Base-by-base conservation (phyloP, 2,113 vertebrate genomes). In the Pangasianodon gigas region DNA sequence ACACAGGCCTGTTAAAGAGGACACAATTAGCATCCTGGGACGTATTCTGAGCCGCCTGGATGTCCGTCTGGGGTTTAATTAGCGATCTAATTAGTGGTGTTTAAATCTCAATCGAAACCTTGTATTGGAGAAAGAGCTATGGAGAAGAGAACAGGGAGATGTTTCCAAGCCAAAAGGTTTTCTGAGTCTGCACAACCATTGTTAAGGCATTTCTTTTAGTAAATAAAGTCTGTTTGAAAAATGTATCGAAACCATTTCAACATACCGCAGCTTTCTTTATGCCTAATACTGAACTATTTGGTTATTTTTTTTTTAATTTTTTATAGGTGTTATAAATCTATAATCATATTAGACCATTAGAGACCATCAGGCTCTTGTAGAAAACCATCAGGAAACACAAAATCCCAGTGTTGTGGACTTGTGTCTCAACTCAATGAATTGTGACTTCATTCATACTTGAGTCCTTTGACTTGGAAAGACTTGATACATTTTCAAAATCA, bases 31-130 rank as follows among this genome's bases (percentile, higher is more conserved):
- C 81, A 60, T 60, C 81, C 54, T 41, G 82, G 21, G 82, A 84
- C 21, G 0, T 26, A 10, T 84, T 84, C 10, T 2, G 37, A 84
- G 56, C 9, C 4, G 1, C 4, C 51, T 41, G 54, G 11, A 24
- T 58, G 81, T 83, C 51, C 29, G 7, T 19, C 52, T 58, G 54
- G 32, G 81, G 82, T 60, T 60, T 84, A 84, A 60, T 83, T 58
- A 58, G 18, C 1, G 52, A 82, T 82, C 80, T 83, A 37, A 37
- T 83, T 54, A 83, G 81, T 4, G 0, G 19, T 44, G 32, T 58
- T 83, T 58, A 58, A 83, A 56, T 24, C n/a, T 18, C 9, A 44
- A 37, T 11, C 54, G 18, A 37, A 58, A 6, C 81, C 81, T 37
- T 32, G 32, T 32, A 26, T 56, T 83, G n/a, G 7, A 83, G 51